Evolutionary conservation across 2,797 vertebrate species (phyloP).

Genomic region (Sitta carolinensis): DNA sequence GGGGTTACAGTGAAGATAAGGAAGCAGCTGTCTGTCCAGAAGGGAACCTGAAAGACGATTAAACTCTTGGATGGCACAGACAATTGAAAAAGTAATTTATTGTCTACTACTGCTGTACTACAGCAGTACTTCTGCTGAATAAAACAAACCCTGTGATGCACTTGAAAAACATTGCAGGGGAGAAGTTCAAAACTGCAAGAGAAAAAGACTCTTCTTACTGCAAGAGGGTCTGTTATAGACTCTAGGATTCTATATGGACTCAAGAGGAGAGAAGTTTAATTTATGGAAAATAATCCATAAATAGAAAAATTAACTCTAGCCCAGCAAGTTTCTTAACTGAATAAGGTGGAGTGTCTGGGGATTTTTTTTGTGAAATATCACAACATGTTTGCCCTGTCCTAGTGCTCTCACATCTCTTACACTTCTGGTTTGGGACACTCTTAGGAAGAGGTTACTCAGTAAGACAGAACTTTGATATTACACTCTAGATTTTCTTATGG

Average conservation of each 20-base stretch:
- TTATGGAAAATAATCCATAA: background rate
- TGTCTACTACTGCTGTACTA: too few relatives aligned
- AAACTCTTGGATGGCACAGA: background rate
- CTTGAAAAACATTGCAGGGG: background rate
- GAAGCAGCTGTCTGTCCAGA: background rate
- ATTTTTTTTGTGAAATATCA: background rate
- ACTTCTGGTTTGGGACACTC: background rate
- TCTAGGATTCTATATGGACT: background rate
- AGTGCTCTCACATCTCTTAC: background rate
- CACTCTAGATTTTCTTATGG: background rate
- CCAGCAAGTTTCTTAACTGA: background rate
- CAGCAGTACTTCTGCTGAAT: background rate
- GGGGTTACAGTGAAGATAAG: background rate
- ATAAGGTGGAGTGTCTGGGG: rapidly evolving
- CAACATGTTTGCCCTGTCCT: background rate
- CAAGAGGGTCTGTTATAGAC: background rate
- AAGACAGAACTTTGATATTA: background rate
- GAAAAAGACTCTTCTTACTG: background rate
- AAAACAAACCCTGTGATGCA: rapidly evolving
- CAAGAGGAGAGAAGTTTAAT: background rate
- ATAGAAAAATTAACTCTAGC: background rate
- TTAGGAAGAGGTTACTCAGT: background rate
- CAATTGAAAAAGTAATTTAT: background rate
- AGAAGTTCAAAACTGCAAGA: background rate
- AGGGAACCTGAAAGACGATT: background rate